Evolutionary conservation across 1,140 invertebrate species (phyloP), one percentile per base, ranked within the genome.

Genomic region (Neodiprion lecontei): DNA sequence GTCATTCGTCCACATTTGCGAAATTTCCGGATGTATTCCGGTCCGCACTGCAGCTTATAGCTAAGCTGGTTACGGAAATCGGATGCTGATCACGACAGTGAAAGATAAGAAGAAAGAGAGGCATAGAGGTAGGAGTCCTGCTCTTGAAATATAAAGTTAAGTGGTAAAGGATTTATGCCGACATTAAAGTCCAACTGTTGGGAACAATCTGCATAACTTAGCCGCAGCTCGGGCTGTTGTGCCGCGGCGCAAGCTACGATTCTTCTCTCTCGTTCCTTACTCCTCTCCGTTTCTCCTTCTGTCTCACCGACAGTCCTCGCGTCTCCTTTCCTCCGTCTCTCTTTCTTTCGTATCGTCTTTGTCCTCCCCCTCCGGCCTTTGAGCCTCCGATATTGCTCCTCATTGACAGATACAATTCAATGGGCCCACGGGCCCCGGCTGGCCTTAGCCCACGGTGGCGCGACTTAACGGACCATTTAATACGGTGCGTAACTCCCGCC

Each of bases 151-250:
- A 84, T 85, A 84, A 85, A 86, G 84, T 87, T 86, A 87, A 87
- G 84, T 86, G 85, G 85, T 79, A 84, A 83, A 87, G 82, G 83
- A 87, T 85, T 86, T 87, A 86, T 85, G 84, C 76, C 75, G 80
- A 79, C 80, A 86, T 87, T 85, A 87, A 87, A 87, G 85, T 85
- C 84, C 83, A 84, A 85, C 83, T 85, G 85, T 86, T 85, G 79
- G 76, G 80, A 86, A 85, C 85, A 87, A 86, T 87, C 82, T 87
- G 83, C 85, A 86, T 86, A 86, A 86, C 84, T 87, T 85, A 85
- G 77, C 75, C 73, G 78, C 53, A 84, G 78, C 72, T 68, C 73
- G 65, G 75, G 79, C 81, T 83, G 80, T 80, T 74, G 79, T 67
- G 75, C 79, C 74, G 79, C 78, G 53, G 79, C 77, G 77, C 77